Conservation (phyloP, 2,888 invertebrate species). For the Parelbella ahira region DNA sequence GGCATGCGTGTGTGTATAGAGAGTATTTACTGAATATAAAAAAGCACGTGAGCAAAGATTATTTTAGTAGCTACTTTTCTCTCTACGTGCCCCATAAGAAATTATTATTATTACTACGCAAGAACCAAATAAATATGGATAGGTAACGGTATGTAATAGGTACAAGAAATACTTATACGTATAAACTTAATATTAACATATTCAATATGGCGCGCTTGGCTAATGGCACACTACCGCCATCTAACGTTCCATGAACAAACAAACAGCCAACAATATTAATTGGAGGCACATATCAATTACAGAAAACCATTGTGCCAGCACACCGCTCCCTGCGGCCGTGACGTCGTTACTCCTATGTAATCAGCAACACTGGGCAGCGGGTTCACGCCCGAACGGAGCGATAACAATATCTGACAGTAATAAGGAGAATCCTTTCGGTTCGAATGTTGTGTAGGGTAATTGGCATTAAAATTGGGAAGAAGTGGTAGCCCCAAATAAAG, state of each 20-base stretch:
- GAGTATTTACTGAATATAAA: no score
- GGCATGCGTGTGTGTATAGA: no score
- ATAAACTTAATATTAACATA: no score
- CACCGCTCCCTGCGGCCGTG: conserved; percentile 30
- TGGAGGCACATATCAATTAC: conserved; percentile 27
- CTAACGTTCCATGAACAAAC: background rate
- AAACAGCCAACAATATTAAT: conserved; percentile 14
- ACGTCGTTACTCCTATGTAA: conserved; percentile 32
- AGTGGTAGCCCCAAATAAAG: conserved; percentile 58
- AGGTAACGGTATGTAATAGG: no score
- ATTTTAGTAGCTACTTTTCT: no score
- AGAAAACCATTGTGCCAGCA: conserved; percentile 21
- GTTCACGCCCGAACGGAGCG: conserved; percentile 56
- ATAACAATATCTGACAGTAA: conserved; percentile 76
- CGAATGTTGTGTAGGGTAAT: conserved; percentile 74
- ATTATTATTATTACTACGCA: no score
- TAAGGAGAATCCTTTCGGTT: conserved; percentile 71
- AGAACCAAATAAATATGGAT: no score
- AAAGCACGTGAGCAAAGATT: no score
- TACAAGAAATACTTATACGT: no score
- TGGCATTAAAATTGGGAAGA: conserved; percentile 73
- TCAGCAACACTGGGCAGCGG: conserved; percentile 34
- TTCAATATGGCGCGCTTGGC: no score
- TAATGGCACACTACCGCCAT: background rate
- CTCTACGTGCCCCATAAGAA: no score